phyloP scores from a whole-genome alignment of 2,113 vertebrate genomes.

The Apus apus region DNA sequence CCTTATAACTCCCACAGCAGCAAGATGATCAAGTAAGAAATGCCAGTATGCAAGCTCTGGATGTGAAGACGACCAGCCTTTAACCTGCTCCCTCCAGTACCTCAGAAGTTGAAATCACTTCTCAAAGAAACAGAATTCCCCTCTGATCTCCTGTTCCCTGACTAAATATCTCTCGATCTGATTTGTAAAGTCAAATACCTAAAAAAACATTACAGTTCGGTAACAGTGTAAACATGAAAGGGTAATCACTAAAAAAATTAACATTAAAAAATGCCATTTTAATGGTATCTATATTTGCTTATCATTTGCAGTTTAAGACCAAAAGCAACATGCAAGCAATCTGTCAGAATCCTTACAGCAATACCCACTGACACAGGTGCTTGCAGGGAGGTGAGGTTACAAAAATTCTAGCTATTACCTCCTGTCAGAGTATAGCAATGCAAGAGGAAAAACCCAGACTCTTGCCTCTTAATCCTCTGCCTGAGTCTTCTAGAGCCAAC shows the following conservation, averaged over 20 bases:
- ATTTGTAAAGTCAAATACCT: background rate
- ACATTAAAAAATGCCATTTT: background rate
- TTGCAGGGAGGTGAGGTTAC: background rate
- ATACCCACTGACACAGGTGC: background rate
- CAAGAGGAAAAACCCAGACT: constrained; percentile 1
- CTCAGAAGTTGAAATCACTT: background rate
- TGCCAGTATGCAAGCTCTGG: background rate
- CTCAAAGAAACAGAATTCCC: background rate
- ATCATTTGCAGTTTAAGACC: background rate
- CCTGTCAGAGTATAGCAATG: background rate
- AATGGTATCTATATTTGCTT: background rate
- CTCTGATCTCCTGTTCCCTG: background rate
- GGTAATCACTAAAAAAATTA: background rate
- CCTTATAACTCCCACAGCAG: background rate
- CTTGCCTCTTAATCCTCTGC: background rate
- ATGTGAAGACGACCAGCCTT: background rate
- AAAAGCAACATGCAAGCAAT: background rate
- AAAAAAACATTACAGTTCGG: background rate
- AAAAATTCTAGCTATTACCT: background rate
- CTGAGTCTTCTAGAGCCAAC: background rate
- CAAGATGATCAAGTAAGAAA: background rate
- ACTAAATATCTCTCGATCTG: background rate
- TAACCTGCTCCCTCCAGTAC: background rate
- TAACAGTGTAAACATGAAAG: background rate
- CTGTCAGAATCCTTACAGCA: background rate